Evolutionary conservation across 2,113 vertebrate species (phyloP), one percentile per base, ranked within the genome.

Genomic region (Corythoichthys haematopterus): DNA sequence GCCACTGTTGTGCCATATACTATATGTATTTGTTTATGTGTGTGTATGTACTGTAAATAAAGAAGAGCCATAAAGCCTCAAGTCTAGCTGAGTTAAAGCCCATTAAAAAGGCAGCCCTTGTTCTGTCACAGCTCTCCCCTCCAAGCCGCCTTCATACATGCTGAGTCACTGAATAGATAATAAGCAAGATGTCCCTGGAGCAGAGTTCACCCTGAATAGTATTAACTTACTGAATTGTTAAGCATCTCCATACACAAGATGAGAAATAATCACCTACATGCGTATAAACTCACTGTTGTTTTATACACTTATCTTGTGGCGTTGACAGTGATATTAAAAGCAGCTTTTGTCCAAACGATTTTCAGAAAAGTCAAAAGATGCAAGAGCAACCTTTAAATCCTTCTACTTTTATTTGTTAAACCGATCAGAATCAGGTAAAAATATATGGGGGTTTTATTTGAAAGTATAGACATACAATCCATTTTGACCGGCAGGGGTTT

Each of bases 121-220:
- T 69, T 79, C 70, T 72, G 69, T 62, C 75, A 66, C 63, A 12
- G 46, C 15, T 67, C 58, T 69, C 37, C 58, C 61, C 66, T 46
- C 52, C 50, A 11, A 74, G 46, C 61, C 70, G 79, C 59, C 72
- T 69, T 72, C 68, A 71, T 61, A 78, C 70, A 68, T 80, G 80
- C 80, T 80, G 82, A 87, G 71, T 84, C 78, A 82, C 60, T 70
- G 75, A 77, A 81, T 79, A 69, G 64, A 79, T 74, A 74, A 79
- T 40, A 51, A 46, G 57, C 66, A 65, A 72, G 66, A 73, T 75
- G 72, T 78, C 80, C 81, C 70, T 36, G 52, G 68, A 71, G 79
- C 72, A 73, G 77, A 75, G 68, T 69, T 79, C 64, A 78, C 64
- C 56, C 66, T 76, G 63, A 46, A 71, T 72, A 52, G 59, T 66